A percentile compares a stretch with the other conserved stretches of the same genome.
Conservation (phyloP, 2,797 vertebrate species). For the Melanotaenia pygmaea region DNA sequence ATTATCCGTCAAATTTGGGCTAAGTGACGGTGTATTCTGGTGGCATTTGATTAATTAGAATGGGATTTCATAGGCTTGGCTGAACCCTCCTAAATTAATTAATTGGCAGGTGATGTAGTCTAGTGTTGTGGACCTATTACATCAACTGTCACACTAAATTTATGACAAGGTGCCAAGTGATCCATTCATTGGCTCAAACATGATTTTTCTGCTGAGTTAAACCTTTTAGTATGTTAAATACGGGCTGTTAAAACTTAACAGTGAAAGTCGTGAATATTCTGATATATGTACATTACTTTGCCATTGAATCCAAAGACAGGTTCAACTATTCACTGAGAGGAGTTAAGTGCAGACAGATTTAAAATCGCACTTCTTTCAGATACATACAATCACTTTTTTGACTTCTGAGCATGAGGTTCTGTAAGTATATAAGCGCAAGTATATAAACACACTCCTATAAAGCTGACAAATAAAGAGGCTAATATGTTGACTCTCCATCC, state of each 20-base stretch:
- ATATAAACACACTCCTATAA: neutral
- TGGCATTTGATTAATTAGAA: constrained; percentile 73
- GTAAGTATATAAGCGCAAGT: no score
- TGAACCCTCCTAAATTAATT: constrained; percentile 68
- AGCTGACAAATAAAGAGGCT: neutral
- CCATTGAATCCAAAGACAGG: constrained; percentile 36
- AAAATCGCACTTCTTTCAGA: neutral
- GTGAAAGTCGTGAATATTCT: constrained; percentile 26
- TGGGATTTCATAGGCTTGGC: constrained; percentile 58
- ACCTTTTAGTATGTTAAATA: constrained; percentile 57
- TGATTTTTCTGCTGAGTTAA: constrained; percentile 29
- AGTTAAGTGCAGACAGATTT: neutral
- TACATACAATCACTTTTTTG: constrained; percentile 30
- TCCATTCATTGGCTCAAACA: constrained; percentile 60
- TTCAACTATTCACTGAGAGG: constrained; percentile 1
- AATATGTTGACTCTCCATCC: neutral
- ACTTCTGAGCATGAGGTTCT: constrained; percentile 2
- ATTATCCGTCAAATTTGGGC: constrained; percentile 71
- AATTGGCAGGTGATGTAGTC: constrained; percentile 69
- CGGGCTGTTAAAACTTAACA: constrained; percentile 31
- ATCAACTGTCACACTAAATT: constrained; percentile 61
- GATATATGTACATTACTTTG: constrained; percentile 18
- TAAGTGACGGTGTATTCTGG: constrained; percentile 66
- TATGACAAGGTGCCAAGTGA: constrained; percentile 56
- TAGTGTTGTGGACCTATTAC: constrained; percentile 48